Evolutionary conservation across 64 coral and sea anemone species (phyloP).

Genomic region (Hydrozoanthus tunicans): DNA sequence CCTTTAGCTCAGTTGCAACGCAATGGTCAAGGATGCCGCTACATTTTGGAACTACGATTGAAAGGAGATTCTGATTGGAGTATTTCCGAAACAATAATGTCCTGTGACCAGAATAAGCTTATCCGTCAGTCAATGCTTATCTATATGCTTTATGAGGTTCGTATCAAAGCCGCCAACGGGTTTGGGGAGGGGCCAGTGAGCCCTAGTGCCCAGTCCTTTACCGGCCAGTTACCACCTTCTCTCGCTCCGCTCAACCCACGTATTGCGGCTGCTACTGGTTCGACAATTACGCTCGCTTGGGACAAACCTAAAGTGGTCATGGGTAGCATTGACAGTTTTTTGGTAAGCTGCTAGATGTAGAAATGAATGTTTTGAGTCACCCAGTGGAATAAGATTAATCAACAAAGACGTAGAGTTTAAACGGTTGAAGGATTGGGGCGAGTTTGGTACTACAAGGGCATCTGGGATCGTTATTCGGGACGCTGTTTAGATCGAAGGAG

Average conservation of each 20-base stretch:
- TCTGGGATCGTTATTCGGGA: no score
- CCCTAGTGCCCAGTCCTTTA: not conserved
- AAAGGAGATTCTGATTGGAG: not conserved
- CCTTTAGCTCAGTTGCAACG: constrained; percentile 20
- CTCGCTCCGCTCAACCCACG: not conserved
- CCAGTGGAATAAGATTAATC: no score
- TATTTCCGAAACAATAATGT: not conserved
- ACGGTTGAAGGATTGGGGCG: no score
- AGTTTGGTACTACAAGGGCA: no score
- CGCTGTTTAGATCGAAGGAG: no score
- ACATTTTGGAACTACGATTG: constrained; percentile 10
- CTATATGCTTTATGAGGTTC: constrained; percentile 6
- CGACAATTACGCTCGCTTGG: constrained; percentile 2
- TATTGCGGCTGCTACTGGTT: not conserved
- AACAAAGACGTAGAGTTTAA: no score
- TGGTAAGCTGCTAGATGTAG: not conserved
- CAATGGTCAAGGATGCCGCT: constrained; percentile 23
- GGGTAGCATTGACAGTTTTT: constrained; percentile 40
- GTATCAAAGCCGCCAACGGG: constrained; percentile 11
- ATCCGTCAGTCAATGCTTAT: no score
- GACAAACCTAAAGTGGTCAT: not conserved
- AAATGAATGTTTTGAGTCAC: not conserved
- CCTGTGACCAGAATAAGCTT: not conserved
- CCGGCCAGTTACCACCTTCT: not conserved
- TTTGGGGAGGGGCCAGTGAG: constrained; percentile 15